phyloP scores from a whole-genome alignment of 2,888 invertebrate genomes.

The Paralinhomoeus sp. region DNA sequence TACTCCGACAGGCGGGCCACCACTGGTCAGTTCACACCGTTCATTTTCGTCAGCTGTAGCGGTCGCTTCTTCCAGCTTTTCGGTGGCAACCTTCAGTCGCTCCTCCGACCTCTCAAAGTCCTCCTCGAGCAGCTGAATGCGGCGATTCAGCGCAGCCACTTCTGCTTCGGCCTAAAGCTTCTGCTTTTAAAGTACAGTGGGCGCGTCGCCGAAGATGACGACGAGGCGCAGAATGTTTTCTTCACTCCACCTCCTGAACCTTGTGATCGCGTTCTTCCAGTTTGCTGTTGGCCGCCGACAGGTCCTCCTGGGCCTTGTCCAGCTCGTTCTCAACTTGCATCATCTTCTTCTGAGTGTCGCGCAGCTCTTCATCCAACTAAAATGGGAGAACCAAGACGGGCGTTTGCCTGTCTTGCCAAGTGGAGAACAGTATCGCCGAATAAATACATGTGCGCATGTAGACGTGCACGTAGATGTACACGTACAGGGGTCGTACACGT shows the following conservation, averaged over 20 bases:
- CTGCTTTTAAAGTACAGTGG: no score
- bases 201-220: no score
- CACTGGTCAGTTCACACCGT: slow-evolving; percentile 42
- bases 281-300: slow-evolving; percentile 80
- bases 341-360: slow-evolving; percentile 96
- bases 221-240: no score
- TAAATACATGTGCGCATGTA: no score
- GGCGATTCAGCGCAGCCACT: slow-evolving; percentile 91
- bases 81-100: slow-evolving; percentile 87
- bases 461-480: no score
- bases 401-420: no score
- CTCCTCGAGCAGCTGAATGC: slow-evolving; percentile 95
- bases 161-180: slow-evolving; percentile 79
- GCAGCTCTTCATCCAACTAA: slow-evolving; percentile 68
- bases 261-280: slow-evolving; percentile 93
- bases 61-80: slow-evolving; percentile 95
- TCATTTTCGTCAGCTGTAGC: slow-evolving; percentile 99
- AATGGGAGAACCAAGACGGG: no score
- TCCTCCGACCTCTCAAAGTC: slow-evolving; percentile 97
- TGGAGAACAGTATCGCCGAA: no score
- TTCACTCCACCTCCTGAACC: slow-evolving; percentile 47
- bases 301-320: slow-evolving; percentile 88
- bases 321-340: slow-evolving; percentile 96
- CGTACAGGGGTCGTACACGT: no score
- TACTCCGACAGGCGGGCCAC: no score